Evolutionary conservation across 1,140 invertebrate genomes (phyloP).

Genomic region (Brachionus calyciflorus): DNA sequence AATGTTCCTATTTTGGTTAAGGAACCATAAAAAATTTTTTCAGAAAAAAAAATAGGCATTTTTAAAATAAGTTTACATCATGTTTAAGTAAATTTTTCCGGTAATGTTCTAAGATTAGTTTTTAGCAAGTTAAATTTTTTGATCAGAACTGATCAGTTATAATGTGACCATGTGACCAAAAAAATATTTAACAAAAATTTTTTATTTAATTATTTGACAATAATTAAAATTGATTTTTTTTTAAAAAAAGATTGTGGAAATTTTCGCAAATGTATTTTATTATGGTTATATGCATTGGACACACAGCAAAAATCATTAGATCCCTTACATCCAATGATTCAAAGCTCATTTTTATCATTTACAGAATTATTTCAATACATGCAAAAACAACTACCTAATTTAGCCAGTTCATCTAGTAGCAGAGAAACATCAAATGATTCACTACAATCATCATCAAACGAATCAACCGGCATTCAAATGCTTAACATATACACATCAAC

Average conservation of each 20-base stretch:
- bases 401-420: constrained; percentile 68
- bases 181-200: background rate
- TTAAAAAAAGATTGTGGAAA: constrained; percentile 69
- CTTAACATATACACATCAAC: constrained; percentile 33
- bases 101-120: too few relatives aligned
- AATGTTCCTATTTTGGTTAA: too few relatives aligned
- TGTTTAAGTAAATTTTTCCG: too few relatives aligned
- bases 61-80: too few relatives aligned
- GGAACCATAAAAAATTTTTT: too few relatives aligned
- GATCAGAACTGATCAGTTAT: too few relatives aligned
- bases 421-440: constrained; percentile 69
- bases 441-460: constrained; percentile 69
- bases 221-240: background rate
- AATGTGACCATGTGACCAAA: background rate
- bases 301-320: constrained; percentile 85
- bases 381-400: constrained; percentile 57
- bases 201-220: background rate
- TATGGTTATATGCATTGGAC: constrained; percentile 94
- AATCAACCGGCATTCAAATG: constrained; percentile 54
- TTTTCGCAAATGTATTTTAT: constrained; percentile 81
- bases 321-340: constrained; percentile 87
- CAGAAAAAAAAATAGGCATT: too few relatives aligned
- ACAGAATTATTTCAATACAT: constrained; percentile 91
- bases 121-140: too few relatives aligned
- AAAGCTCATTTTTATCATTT: constrained; percentile 85